A percentile compares a stretch with the other conserved stretches of the same genome.
phyloP scores from a whole-genome alignment of 1,140 invertebrate species.

The Trypoxylus dichotomus region DNA sequence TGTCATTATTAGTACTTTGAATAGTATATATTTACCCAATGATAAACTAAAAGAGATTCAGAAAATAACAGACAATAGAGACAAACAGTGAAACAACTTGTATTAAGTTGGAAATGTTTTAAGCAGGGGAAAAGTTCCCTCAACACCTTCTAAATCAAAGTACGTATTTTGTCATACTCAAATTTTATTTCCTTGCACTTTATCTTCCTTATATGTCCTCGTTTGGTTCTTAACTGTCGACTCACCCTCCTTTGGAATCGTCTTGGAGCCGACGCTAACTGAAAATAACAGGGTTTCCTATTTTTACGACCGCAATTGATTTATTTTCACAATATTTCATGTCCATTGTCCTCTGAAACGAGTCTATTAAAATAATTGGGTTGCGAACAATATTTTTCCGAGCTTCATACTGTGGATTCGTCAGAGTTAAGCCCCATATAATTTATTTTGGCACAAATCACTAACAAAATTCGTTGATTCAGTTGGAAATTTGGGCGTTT shows the following conservation, averaged over 20 bases:
- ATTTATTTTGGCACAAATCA: no score
- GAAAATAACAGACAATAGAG: no score
- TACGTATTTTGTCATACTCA: conserved; percentile 46
- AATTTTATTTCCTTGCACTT: conserved; percentile 50
- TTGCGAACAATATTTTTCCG: neutral
- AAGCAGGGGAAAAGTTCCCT: neutral
- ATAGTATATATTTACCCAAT: no score
- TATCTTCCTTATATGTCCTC: conserved; percentile 50
- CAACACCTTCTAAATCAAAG: conserved; percentile 32
- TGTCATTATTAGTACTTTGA: no score
- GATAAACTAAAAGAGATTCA: no score
- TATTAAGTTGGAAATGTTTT: neutral
- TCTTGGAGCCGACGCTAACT: conserved; percentile 30
- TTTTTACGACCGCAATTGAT: conserved; percentile 37
- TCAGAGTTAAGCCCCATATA: no score
- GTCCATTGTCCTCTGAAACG: neutral
- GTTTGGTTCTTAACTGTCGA: conserved; percentile 41
- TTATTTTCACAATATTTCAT: conserved; percentile 29
- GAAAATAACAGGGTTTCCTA: conserved; percentile 43
- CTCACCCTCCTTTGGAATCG: conserved; percentile 37
- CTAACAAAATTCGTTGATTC: no score
- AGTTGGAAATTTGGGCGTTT: no score
- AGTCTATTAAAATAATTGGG: conserved; percentile 4
- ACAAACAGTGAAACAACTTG: neutral
- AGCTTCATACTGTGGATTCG: no score